Conservation (phyloP, 64 coral and sea anemone genomes). For the Hydrozoanthus tunicans region DNA sequence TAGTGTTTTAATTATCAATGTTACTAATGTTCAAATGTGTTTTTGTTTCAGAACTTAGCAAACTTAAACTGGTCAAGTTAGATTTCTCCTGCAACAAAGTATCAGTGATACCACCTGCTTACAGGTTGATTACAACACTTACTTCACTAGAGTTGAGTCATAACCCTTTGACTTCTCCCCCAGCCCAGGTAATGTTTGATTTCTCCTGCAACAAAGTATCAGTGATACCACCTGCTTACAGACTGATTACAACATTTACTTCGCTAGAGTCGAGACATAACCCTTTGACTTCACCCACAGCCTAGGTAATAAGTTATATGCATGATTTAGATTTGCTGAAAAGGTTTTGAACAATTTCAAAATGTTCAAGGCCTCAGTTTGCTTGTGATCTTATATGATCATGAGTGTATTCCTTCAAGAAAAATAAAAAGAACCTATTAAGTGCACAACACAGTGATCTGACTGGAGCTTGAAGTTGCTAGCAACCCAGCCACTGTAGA, state of each 20-base stretch:
- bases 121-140: conserved; percentile 88
- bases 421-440: no score
- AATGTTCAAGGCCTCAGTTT: no score
- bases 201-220: conserved; percentile 37
- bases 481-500: no score
- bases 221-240: conserved; percentile 33
- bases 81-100: conserved; percentile 99
- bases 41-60: conserved; percentile 96
- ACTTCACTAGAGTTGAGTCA: conserved; percentile 87
- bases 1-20: neutral
- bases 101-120: conserved; percentile 95
- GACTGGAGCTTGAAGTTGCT: no score
- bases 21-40: neutral
- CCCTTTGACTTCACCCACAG: conserved; percentile 87
- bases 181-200: conserved; percentile 76
- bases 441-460: no score
- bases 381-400: no score
- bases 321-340: no score
- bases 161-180: conserved; percentile 94
- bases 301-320: conserved; percentile 60
- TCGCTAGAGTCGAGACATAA: conserved; percentile 86
- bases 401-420: no score
- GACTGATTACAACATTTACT: conserved; percentile 87
- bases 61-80: conserved; percentile 97
- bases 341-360: no score